These are phyloP conservation scores for Eupithecia insigniata DNA, from an alignment of 2,888 invertebrate genomes.

Conservation along the genomic window DNA sequence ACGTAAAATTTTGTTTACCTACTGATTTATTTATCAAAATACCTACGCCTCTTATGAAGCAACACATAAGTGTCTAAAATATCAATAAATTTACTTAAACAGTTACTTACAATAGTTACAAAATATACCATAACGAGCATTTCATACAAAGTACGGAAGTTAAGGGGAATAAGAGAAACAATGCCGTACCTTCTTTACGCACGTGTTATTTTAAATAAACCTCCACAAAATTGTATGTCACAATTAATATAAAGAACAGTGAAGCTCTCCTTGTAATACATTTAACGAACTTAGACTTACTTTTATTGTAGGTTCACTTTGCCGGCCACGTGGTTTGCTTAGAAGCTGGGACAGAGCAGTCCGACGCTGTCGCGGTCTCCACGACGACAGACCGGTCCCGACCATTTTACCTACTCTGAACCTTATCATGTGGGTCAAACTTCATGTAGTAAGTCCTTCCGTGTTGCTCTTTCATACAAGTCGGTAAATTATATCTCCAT, in stretches of 20 bases:
- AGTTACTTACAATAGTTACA: neutral
- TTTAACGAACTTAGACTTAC: slow-evolving; percentile 60
- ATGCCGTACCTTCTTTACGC: neutral
- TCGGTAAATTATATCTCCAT: slow-evolving; percentile 39
- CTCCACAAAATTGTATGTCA: neutral
- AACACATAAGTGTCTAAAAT: neutral
- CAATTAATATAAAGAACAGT: neutral
- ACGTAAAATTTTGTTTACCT: neutral
- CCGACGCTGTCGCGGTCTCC: slow-evolving; percentile 70
- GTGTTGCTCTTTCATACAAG: slow-evolving; percentile 48
- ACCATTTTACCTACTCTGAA: slow-evolving; percentile 22
- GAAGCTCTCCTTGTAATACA: neutral
- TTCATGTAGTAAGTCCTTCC: slow-evolving; percentile 44
- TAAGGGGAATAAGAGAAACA: neutral
- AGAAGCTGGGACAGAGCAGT: slow-evolving; percentile 54
- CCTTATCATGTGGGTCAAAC: slow-evolving; percentile 57
- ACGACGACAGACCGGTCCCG: slow-evolving; percentile 71
- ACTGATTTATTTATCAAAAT: neutral
- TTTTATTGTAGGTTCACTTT: slow-evolving; percentile 61
- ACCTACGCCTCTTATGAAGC: neutral
- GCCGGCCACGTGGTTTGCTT: slow-evolving; percentile 75
- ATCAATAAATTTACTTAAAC: neutral
- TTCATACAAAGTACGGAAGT: neutral
- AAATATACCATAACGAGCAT: neutral
- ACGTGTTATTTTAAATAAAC: neutral